Conservation (phyloP, 2,797 vertebrate genomes). For the Botia kubotai region DNA sequence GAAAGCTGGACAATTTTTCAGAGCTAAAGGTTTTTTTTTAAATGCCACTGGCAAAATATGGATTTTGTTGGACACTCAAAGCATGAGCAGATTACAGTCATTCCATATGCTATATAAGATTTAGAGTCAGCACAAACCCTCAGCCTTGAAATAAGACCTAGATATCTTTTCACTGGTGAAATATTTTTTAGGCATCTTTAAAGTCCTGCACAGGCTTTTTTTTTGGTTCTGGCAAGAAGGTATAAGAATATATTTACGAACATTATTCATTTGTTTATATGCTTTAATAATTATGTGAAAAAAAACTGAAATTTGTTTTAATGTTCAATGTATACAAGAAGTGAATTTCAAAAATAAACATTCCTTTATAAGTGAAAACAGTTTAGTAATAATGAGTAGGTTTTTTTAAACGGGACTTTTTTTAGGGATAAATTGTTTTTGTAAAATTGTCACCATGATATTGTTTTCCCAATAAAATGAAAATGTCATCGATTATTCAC, state of each 20-base stretch:
- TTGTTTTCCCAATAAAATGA: too few relatives aligned
- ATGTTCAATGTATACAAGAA: too few relatives aligned
- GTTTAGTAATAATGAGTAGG: too few relatives aligned
- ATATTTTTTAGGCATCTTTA: neutral
- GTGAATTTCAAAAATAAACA: too few relatives aligned
- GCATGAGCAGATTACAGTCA: conserved; percentile 22
- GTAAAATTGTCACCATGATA: too few relatives aligned
- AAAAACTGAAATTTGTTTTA: too few relatives aligned
- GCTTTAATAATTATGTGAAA: neutral
- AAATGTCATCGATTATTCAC: too few relatives aligned
- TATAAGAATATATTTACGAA: neutral
- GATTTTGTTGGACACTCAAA: conserved; percentile 16
- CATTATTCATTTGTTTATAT: neutral
- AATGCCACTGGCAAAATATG: conserved; percentile 27
- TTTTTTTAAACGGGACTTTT: too few relatives aligned
- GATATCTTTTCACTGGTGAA: conserved; percentile 14
- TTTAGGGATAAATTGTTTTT: too few relatives aligned
- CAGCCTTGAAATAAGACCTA: conserved; percentile 33
- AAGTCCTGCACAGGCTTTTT: neutral
- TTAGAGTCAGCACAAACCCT: conserved; percentile 29
- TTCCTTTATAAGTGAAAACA: too few relatives aligned
- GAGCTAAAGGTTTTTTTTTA: conserved; percentile 15
- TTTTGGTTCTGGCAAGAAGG: neutral
- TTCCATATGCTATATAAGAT: conserved; percentile 27
- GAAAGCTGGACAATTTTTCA: neutral